These are phyloP conservation scores for Trichonephila clavata DNA, from an alignment of 1,140 invertebrate species.

Conservation along the genomic window DNA sequence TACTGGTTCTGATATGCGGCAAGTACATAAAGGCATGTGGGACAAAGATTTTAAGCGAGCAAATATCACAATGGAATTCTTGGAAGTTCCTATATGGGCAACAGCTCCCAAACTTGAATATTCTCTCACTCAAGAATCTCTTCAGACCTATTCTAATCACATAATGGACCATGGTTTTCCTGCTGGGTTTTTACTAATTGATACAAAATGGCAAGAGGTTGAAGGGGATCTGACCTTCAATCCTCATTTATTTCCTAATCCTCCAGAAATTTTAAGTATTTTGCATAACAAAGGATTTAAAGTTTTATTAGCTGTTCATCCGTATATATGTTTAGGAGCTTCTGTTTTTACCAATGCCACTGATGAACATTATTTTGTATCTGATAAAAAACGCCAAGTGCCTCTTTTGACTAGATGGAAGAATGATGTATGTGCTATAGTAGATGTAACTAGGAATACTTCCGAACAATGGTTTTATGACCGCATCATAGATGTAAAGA, in stretches of 20 bases:
- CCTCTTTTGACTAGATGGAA: constrained; percentile 78
- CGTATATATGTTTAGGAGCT: constrained; percentile 81
- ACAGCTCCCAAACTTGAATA: constrained; percentile 75
- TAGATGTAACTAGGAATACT: constrained; percentile 91
- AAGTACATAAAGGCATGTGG: constrained; percentile 86
- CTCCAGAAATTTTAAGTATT: constrained; percentile 88
- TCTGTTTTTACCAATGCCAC: constrained; percentile 73
- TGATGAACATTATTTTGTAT: constrained; percentile 72
- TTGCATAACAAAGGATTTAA: constrained; percentile 91
- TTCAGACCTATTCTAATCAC: constrained; percentile 78
- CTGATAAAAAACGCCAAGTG: constrained; percentile 73
- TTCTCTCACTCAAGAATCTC: constrained; percentile 77
- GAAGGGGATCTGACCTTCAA: constrained; percentile 83
- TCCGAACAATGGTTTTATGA: constrained; percentile 90
- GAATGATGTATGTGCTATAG: constrained; percentile 83
- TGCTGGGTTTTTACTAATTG: constrained; percentile 82
- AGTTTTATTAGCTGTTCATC: constrained; percentile 91
- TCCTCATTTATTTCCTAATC: constrained; percentile 85
- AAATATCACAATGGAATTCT: constrained; percentile 72
- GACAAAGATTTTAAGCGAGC: constrained; percentile 82
- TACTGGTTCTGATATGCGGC: constrained; percentile 88
- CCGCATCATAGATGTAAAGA: constrained; percentile 83
- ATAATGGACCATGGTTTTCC: constrained; percentile 81
- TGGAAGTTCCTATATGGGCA: constrained; percentile 78
- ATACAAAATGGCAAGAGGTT: constrained; percentile 83